A percentile compares a stretch with the other conserved stretches of the same genome.
Evolutionary conservation across 2,888 invertebrate genomes (phyloP).

Genomic region (Mesochorus sp.): DNA sequence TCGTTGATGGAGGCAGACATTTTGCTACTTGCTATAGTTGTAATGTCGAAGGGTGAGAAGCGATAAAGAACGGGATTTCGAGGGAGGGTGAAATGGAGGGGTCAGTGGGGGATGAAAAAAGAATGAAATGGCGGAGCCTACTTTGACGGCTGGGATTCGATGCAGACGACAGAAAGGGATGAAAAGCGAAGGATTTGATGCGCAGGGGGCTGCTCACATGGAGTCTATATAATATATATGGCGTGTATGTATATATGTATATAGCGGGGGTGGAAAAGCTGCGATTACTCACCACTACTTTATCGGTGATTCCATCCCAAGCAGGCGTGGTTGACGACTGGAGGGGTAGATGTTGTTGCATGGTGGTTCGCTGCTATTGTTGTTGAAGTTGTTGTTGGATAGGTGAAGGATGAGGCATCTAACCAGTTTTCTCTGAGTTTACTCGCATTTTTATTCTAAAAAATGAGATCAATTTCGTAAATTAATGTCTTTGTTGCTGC

Average conservation of each 20-base stretch:
- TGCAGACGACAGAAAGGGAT: constrained; percentile 42
- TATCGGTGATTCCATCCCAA: constrained; percentile 72
- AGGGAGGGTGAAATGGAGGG: constrained; percentile 7
- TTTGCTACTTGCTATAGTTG: constrained; percentile 64
- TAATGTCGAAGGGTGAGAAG: constrained; percentile 46
- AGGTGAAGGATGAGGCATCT: constrained; percentile 63
- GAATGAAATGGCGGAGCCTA: constrained; percentile 37
- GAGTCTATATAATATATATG: constrained; percentile 12
- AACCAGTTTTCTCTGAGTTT: constrained; percentile 69
- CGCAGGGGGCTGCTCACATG: constrained; percentile 35
- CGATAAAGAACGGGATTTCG: constrained; percentile 46
- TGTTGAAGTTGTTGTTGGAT: constrained; percentile 64
- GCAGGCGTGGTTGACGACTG: constrained; percentile 75
- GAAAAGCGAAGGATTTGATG: constrained; percentile 53
- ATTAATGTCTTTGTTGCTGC: constrained; percentile 33
- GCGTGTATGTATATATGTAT: too few species aligned
- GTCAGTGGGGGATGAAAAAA: constrained; percentile 21
- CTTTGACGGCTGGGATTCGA: constrained; percentile 44
- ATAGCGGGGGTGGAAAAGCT: constrained; percentile 52
- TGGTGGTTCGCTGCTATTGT: constrained; percentile 66
- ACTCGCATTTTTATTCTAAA: constrained; percentile 67
- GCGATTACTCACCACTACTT: constrained; percentile 75
- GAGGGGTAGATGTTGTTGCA: constrained; percentile 67
- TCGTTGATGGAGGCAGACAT: constrained; percentile 62
- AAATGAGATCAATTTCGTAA: constrained; percentile 40